A percentile compares a stretch with the other conserved stretches of the same genome.
Conservation (phyloP, 2,888 invertebrate genomes). For the Stenolophus ochropezus region DNA sequence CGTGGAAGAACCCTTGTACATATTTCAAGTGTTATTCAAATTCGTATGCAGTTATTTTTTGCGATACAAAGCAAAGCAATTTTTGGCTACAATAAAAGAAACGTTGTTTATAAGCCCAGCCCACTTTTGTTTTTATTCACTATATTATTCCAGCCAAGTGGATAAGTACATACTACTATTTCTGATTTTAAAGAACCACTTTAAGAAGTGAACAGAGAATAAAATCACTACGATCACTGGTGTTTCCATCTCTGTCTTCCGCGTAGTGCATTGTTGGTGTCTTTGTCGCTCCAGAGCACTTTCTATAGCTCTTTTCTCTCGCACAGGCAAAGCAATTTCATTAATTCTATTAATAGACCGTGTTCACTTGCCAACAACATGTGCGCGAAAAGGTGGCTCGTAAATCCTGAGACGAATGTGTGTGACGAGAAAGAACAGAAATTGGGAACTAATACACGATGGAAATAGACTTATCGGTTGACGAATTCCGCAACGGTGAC, state of each 20-base stretch:
- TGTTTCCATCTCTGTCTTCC: conserved; percentile 13
- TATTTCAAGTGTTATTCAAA: conserved; percentile 12
- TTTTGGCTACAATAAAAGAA: conserved; percentile 28
- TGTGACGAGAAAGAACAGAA: conserved; percentile 44
- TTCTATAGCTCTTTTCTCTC: conserved; percentile 41
- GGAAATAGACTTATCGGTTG: conserved; percentile 33
- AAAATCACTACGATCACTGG: conserved; percentile 30
- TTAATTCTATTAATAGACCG: conserved; percentile 53
- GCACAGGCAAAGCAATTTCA: conserved; percentile 46
- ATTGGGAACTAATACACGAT: conserved; percentile 38
- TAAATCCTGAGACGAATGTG: conserved; percentile 49
- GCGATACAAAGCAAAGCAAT: not conserved
- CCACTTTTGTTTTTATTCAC: conserved; percentile 4
- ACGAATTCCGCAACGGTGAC: not conserved
- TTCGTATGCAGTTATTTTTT: not conserved
- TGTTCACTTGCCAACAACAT: conserved; percentile 55
- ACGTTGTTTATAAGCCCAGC: conserved; percentile 5
- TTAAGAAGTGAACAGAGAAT: conserved; percentile 38
- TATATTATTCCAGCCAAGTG: conserved; percentile 20
- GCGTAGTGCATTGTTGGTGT: not conserved
- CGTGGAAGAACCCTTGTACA: not conserved
- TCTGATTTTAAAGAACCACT: conserved; percentile 44
- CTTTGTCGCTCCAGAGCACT: conserved; percentile 10
- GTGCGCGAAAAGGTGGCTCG: conserved; percentile 55
- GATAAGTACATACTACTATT: conserved; percentile 41